Evolutionary conservation across 2,113 vertebrate genomes (phyloP).

Genomic region (Spermophilus dauricus): DNA sequence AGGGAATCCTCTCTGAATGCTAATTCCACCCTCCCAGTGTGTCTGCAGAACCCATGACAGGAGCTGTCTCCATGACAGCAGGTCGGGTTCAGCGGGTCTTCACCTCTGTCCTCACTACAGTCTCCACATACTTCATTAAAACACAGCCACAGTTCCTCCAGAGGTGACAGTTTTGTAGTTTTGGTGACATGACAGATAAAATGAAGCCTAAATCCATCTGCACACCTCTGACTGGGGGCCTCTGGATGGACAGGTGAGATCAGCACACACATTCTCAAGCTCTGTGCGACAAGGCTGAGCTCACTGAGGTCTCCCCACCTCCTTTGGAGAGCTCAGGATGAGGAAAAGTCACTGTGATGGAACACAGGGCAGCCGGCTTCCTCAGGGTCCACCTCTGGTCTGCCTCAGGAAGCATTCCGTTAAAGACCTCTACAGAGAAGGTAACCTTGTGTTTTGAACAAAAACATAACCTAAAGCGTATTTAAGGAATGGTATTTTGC

Average conservation of each 20-base stretch:
- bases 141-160: not conserved
- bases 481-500: not conserved
- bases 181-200: constrained; percentile 61
- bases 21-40: not conserved
- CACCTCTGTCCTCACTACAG: not conserved
- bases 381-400: not conserved
- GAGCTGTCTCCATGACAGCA: not conserved
- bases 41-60: not conserved
- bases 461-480: constrained; percentile 17
- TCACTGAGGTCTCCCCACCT: not conserved
- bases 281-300: not conserved
- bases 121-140: constrained; percentile 42
- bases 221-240: not conserved
- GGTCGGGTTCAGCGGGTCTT: not conserved
- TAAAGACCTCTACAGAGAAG: not conserved
- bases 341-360: not conserved
- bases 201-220: constrained; percentile 43
- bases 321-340: not conserved
- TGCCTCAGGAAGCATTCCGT: not conserved
- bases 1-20: not conserved
- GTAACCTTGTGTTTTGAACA: not conserved
- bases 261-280: not conserved
- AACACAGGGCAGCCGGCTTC: not conserved
- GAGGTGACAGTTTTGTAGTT: constrained; percentile 42
- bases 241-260: not conserved